Conservation (phyloP, 1,140 invertebrate species). For the Cryptotermes secundus region DNA sequence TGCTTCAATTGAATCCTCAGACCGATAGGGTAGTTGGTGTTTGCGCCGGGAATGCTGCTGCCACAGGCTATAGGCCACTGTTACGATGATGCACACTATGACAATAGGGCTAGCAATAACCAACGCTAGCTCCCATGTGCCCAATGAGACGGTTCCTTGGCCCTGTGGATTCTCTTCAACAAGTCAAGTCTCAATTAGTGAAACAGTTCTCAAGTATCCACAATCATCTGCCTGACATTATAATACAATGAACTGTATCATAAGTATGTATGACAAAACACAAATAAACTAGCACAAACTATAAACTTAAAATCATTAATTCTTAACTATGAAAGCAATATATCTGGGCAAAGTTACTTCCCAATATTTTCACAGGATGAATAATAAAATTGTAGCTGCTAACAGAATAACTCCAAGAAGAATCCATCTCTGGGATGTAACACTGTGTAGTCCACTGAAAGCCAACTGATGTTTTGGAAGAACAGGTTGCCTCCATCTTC, state of each 20-base stretch:
- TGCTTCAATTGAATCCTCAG: constrained; percentile 60
- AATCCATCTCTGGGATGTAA: too few species aligned
- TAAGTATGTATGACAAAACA: too few species aligned
- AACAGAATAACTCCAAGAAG: too few species aligned
- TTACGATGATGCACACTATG: constrained; percentile 60
- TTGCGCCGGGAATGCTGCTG: constrained; percentile 40
- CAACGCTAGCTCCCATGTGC: constrained; percentile 61
- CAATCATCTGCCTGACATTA: neutral
- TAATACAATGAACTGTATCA: neutral
- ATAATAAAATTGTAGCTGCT: too few species aligned
- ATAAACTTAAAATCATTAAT: too few species aligned
- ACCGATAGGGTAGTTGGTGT: neutral
- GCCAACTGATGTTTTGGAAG: too few species aligned
- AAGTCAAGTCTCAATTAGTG: neutral
- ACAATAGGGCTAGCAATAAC: constrained; percentile 71
- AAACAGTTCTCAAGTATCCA: neutral
- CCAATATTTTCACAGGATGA: too few species aligned
- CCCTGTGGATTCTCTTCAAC: constrained; percentile 5
- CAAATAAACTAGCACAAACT: too few species aligned
- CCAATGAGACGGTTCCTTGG: neutral
- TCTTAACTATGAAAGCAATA: too few species aligned
- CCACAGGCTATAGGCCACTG: constrained; percentile 49
- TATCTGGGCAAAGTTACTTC: too few species aligned
- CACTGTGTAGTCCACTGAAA: too few species aligned
- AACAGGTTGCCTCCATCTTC: too few species aligned